A percentile compares a stretch with the other conserved stretches of the same genome.
Evolutionary conservation across 2,113 vertebrate genomes (phyloP).

Genomic region (Excalfactoria chinensis): DNA sequence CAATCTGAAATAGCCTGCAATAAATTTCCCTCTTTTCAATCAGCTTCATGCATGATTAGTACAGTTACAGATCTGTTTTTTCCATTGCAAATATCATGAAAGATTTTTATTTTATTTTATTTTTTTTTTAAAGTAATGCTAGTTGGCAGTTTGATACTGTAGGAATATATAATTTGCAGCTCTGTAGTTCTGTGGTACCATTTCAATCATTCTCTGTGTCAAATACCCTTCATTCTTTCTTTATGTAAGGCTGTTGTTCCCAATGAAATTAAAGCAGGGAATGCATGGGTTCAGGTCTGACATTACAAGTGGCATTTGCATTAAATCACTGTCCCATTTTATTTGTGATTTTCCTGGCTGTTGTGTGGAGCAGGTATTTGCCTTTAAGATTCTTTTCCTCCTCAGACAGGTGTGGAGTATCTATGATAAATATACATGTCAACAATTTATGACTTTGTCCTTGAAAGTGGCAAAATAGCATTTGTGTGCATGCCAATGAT

Average conservation of each 20-base stretch:
- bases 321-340: background rate
- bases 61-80: background rate
- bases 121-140: background rate
- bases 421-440: background rate
- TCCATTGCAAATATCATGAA: background rate
- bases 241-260: background rate
- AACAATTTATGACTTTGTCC: background rate
- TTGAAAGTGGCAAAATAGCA: background rate
- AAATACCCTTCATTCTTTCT: background rate
- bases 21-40: background rate
- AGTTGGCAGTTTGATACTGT: background rate
- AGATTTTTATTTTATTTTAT: background rate
- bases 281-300: background rate
- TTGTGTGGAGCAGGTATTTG: background rate
- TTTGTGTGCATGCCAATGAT: background rate
- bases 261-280: background rate
- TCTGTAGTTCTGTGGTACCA: background rate
- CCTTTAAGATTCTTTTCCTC: background rate
- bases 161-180: background rate
- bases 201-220: background rate
- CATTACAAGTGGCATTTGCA: background rate
- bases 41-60: background rate
- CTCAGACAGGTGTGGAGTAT: background rate
- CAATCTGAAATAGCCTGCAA: background rate
- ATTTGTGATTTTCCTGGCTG: background rate